Evolutionary conservation across 2,797 vertebrate genomes (phyloP).

Genomic region (Mergus octosetaceus): DNA sequence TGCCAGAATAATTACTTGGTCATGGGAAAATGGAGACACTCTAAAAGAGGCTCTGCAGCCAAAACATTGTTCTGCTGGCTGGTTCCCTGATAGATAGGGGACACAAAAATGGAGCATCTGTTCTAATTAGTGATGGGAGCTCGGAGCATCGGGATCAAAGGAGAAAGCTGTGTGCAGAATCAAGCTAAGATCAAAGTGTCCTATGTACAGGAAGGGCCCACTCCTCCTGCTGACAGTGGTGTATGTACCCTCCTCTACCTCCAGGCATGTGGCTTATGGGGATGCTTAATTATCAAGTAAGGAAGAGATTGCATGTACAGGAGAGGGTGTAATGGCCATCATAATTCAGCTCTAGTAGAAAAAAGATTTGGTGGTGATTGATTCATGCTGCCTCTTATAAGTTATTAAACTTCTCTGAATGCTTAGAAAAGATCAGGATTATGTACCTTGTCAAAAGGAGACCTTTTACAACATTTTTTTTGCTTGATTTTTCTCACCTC

Average conservation of each 20-base stretch:
- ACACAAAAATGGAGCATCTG: not conserved
- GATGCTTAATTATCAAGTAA: slow-evolving; percentile 14
- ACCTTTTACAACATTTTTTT: not conserved
- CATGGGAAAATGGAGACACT: not conserved
- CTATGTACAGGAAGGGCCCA: not conserved
- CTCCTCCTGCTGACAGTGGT: slow-evolving; percentile 28
- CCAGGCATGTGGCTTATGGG: slow-evolving; percentile 5
- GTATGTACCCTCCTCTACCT: not conserved
- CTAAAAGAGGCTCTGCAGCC: not conserved
- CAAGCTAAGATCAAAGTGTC: slow-evolving; percentile 40
- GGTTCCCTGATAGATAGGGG: not conserved
- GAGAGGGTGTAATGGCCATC: not conserved
- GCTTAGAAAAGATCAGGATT: not conserved
- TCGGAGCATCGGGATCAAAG: slow-evolving; percentile 32
- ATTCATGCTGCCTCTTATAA: slow-evolving; percentile 4
- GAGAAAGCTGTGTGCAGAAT: slow-evolving; percentile 22
- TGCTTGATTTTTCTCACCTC: slow-evolving; percentile 22
- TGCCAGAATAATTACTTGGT: not conserved
- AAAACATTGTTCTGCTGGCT: slow-evolving; percentile 19
- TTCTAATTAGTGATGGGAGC: slow-evolving; percentile 49
- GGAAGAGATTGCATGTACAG: not conserved
- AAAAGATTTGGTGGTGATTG: not conserved
- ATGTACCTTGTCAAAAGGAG: not conserved
- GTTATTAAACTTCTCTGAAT: not conserved
- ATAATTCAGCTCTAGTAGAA: not conserved